phyloP scores from a whole-genome alignment of 2,797 vertebrate species.

The Corythornis leucogaster region DNA sequence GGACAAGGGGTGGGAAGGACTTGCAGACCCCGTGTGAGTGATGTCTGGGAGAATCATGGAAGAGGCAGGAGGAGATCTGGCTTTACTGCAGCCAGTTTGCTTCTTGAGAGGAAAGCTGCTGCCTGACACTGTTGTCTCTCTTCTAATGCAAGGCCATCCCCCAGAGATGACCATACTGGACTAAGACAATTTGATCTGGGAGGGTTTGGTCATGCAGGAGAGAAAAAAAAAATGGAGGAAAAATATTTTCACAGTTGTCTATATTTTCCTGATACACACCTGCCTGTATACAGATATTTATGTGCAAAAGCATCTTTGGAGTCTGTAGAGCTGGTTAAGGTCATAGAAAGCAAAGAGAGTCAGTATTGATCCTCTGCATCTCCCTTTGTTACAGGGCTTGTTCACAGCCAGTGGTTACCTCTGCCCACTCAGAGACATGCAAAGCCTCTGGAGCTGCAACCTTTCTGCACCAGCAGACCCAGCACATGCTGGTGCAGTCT shows the following conservation, averaged over 20 bases:
- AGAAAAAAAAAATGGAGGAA: neutral
- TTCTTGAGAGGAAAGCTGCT: neutral
- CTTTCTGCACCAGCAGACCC: neutral
- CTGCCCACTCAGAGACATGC: neutral
- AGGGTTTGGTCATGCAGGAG: neutral
- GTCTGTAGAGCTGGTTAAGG: neutral
- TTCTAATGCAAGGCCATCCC: neutral
- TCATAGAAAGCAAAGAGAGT: neutral
- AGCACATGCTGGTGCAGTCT: neutral
- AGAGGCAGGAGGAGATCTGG: neutral
- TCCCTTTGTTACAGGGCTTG: neutral
- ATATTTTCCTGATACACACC: neutral
- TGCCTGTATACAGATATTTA: neutral
- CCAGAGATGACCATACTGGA: neutral
- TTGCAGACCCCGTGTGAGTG: accelerated
- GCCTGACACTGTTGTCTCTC: neutral
- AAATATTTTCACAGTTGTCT: neutral
- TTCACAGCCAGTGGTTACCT: neutral
- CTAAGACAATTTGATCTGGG: neutral
- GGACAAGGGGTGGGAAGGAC: neutral
- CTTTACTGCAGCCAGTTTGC: neutral
- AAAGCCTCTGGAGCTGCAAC: neutral
- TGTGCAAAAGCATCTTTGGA: neutral
- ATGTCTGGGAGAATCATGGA: neutral
- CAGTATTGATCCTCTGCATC: neutral